Evolutionary conservation across 2,888 invertebrate species (phyloP), one percentile per base, ranked within the genome.

Genomic region (Stegana nigrithorax): DNA sequence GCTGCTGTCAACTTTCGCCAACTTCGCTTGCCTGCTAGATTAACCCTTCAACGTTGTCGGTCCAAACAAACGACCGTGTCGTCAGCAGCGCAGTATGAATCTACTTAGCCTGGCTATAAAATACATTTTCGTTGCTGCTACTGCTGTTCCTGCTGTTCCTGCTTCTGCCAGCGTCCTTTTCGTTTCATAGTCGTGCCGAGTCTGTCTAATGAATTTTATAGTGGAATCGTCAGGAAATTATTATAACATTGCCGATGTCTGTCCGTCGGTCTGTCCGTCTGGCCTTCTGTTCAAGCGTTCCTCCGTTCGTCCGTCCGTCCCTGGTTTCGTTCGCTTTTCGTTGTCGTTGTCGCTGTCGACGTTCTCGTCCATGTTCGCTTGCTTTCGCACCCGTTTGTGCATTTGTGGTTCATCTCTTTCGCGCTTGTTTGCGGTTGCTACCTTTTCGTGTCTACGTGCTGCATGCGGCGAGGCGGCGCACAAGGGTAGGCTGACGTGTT

Each of bases 131-230:
- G 6, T 32, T 32, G 3, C n/a, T 39, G 39, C 36, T 36, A 36
- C 36, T 36, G 36, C 14, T 36, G 36, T 36, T 5, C 4, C 17
- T 39, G 39, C 17, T 21, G 23, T 45, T 45, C 21, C 21, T 23
- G 69, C 67, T 29, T 39, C 19, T 44, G 58, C 32, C 55, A n/a
- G 12, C 19, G 19, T 21, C 21, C 7, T 32, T 36, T 17, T 14
- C 27, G 14, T 14, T 29, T n/a, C n/a, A n/a, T n/a, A 55, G 12
- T 32, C 25, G 14, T 25, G 59, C 32, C 60, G 59, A 62, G 61
- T 69, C 67, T 62, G 69, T 81, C 78, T 80, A 81, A 81, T 81
- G 81, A 79, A 79, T 79, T 79, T 80, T 79, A 77, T 77, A 79
- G 81, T 66, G 64, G 57, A 14, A 55, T 17, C 53, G 61, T 70